These are phyloP conservation scores for Tetranychus truncatus DNA, from an alignment of 2,888 invertebrate genomes.

Conservation along the genomic window DNA sequence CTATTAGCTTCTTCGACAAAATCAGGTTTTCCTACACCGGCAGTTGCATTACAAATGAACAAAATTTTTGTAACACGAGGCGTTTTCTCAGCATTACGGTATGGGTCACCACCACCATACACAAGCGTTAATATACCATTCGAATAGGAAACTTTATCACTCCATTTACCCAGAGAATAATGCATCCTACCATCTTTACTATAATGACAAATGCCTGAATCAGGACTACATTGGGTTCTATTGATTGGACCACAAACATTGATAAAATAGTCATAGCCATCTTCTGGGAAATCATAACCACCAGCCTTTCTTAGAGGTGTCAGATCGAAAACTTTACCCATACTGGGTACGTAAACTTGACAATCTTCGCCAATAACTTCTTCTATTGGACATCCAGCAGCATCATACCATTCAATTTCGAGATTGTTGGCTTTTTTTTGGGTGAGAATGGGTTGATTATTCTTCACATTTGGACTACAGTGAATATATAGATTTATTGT, in stretches of 20 bases:
- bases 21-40: neutral
- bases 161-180: neutral
- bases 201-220: neutral
- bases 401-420: neutral
- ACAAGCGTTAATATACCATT: neutral
- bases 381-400: neutral
- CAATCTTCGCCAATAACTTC: neutral
- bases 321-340: conserved; percentile 16
- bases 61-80: neutral
- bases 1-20: neutral
- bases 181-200: neutral
- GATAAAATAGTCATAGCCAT: conserved; percentile 18
- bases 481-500: neutral
- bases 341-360: neutral
- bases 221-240: conserved; percentile 16
- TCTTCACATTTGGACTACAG: neutral
- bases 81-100: neutral
- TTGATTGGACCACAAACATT: conserved; percentile 22
- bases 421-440: neutral
- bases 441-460: neutral
- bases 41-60: neutral
- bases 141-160: neutral
- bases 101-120: neutral
- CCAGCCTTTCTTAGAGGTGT: conserved; percentile 17
- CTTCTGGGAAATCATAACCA: conserved; percentile 18